Evolutionary conservation across 2,113 vertebrate species (phyloP).

Genomic region (Nothocercus julius): DNA sequence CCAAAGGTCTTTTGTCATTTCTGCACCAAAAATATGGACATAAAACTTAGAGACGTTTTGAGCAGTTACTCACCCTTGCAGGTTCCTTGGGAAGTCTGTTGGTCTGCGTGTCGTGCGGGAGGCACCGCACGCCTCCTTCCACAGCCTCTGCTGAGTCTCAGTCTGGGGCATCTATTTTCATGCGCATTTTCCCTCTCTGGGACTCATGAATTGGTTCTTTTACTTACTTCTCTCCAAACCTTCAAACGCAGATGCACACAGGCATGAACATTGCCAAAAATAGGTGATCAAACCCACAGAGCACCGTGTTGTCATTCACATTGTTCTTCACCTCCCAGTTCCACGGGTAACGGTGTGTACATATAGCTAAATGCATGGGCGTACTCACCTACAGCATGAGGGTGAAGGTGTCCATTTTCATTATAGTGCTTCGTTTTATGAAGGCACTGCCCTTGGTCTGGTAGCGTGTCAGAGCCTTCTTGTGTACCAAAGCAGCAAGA

Average conservation of each 20-base stretch:
- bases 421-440: neutral
- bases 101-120: neutral
- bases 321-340: neutral
- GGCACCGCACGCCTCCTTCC: rapidly evolving
- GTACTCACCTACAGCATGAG: neutral
- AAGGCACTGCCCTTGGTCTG: neutral
- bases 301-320: rapidly evolving
- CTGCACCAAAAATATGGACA: neutral
- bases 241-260: neutral
- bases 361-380: neutral
- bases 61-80: neutral
- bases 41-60: neutral
- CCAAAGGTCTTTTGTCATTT: neutral
- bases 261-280: rapidly evolving
- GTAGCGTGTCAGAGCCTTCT: neutral
- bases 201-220: neutral
- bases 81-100: neutral
- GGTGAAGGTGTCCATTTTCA: neutral
- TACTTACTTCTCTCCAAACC: neutral
- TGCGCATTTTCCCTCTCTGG: neutral
- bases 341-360: rapidly evolving
- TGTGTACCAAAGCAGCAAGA: neutral
- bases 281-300: neutral
- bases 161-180: neutral
- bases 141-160: neutral